Base-by-base conservation (phyloP, 2,888 invertebrate genomes). In the Endomychus coccineus region DNA sequence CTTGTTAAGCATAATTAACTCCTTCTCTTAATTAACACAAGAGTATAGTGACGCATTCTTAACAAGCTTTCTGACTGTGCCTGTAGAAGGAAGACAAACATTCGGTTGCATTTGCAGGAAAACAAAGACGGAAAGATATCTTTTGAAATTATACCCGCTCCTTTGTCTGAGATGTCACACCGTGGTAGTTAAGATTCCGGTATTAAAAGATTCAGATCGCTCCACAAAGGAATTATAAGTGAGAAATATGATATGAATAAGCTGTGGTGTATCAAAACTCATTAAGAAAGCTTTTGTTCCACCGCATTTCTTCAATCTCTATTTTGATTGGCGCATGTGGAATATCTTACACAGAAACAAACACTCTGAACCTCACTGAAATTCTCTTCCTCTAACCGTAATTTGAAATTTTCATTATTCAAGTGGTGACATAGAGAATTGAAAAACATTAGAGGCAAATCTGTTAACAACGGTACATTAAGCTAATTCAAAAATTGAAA, bases 1-100 rank as follows among this genome's bases (percentile, higher is more conserved):
- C 60, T 62, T 62, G 62, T 60, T 61, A 61, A 57, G 61, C 62
- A 59, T 61, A 62, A 62, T 62, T 62, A 62, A 61, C 58, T 59
- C 62, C 58, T 60, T 61, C 61, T 59, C 61, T 62, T 62, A 62
- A 62, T 62, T 62, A 62, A 61, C 60, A 61, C 57, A 61, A 61
- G 57, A 59, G 56, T 54, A 56, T 52, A 54, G 54, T 57, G 60
- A 58, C 58, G 60, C 59, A 57, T 60, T 58, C 56, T 52, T 57
- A 61, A 59, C 58, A 55, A 57, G 55, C 54, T 51, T 36, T 40
- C 39, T 37, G 34, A 36, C 42, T 41, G 35, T 27, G 38, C 39
- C 35, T 23, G 24, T 17, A 19, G 27, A 37, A 37, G 27, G 24
- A 32, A 32, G 29, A 37, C 27, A 44, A 39, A 44, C 36, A 44